Base-by-base conservation (phyloP, 2,797 vertebrate species). In the Eospalax fontanierii region DNA sequence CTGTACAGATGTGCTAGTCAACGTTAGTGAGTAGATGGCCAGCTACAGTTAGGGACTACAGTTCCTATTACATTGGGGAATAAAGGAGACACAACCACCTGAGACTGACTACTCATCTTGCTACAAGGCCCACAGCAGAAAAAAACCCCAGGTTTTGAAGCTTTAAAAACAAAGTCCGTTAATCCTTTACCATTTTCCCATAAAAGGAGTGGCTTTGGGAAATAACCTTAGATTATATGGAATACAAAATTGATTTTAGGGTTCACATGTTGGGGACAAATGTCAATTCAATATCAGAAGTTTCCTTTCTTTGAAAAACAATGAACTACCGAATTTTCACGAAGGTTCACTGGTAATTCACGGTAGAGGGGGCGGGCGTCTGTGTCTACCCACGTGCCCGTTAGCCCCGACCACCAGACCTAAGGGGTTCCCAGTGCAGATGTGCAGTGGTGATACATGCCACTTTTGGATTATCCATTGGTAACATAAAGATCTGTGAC, bases 21-120 rank as follows among this genome's bases (percentile, higher is more conserved):
- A 79, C 40, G 68, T 24, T 75, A 96, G 61, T 87, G 76, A 76
- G 40, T 82, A 94, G 75, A 79, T 11, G n/a, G 73, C 83, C 40
- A 96, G 79, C 30, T 90, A 22, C 90, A 66, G 54, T 38, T 78
- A 76, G 91, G 63, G 78, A 97, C n/a, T 74, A 75, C 80, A 63
- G 2, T 24, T 38, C 70, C 38, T n/a, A 71, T 40, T 90, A 89
- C 68, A 63, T 81, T 92, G 76, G 71, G 40, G 73, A 24, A 82
- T 33, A 78, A 89, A 63, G 88, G 74, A 96, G 24, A 95, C 83
- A 74, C 61, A 73, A 70, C 73, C 74, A 75, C 22, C 26, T 18
- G 35, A 89, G 24, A 57, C n/a, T 38, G n/a, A 54, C 50, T 54
- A 54, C 50, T 54, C 50, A 54, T 54, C 50, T 15, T 54, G 50